Conservation (phyloP, 2,797 vertebrate genomes). For the Monodelphis domestica region DNA sequence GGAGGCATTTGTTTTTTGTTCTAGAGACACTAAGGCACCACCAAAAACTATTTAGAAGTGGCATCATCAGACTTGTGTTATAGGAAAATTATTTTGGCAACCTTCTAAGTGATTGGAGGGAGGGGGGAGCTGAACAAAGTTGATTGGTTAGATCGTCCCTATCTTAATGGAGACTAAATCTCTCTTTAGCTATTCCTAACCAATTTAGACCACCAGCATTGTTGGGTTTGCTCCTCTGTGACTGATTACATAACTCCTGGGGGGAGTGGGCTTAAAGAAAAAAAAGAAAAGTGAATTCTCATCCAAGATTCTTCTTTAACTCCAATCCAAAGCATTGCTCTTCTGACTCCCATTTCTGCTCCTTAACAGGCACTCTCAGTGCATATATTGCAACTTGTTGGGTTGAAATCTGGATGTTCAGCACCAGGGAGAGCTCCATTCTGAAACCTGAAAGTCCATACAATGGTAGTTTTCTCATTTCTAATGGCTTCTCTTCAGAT, state of each 20-base stretch:
- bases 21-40: not conserved
- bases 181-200: not conserved
- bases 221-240: not conserved
- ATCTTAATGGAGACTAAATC: not conserved
- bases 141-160: not conserved
- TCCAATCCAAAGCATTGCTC: not conserved
- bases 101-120: not conserved
- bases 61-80: not conserved
- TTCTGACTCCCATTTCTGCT: not conserved
- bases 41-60: not conserved
- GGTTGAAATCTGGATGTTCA: not conserved
- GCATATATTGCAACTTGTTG: not conserved
- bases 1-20: not conserved
- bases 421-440: not conserved
- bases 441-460: not conserved
- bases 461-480: not conserved
- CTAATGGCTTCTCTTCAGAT: not conserved
- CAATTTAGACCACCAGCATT: not conserved
- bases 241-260: not conserved
- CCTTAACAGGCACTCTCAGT: not conserved
- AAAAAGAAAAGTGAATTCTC: not conserved
- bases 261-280: not conserved
- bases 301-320: not conserved
- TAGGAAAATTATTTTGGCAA: not conserved
- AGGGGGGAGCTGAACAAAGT: not conserved